Evolutionary conservation across 2,888 invertebrate genomes (phyloP), one percentile per base, ranked within the genome.

Genomic region (Campaea margaritaria): DNA sequence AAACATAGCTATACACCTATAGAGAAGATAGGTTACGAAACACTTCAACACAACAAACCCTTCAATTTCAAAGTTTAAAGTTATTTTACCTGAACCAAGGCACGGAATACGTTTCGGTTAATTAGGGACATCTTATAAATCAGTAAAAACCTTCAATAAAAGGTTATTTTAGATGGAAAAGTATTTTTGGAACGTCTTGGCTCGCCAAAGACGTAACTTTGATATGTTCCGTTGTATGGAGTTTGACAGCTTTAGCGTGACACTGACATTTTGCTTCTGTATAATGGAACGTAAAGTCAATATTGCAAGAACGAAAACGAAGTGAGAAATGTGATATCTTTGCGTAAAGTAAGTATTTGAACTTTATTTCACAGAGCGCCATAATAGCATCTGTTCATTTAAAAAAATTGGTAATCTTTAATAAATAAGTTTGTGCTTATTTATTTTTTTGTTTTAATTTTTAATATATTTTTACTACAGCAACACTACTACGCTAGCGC

Each of bases 61-160:
- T 11, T 14, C 7, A 54, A 54, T 43, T 51, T n/a, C n/a, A n/a
- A 11, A 45, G n/a, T 42, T 44, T 60, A 58, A 55, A 3, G 28
- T 36, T 51, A 70, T 62, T 57, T 65, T 85, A 92, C 92, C 91
- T 92, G 92, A 52, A 85, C 74, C 43, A 92, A 70, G 57, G 85
- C 80, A 64, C 91, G 86, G 68, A 86, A 83, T 69, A 90, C 72
- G 69, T 87, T 89, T 73, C 91, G 88, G 73, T 83, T 82, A 58
- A 92, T 85, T 52, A 90, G 73, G 58, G 91, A 89, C 92, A 92
- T 92, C 39, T 53, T 84, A 52, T 65, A 60, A 51, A 51, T 47
- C 21, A n/a, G 13, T 8, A 62, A 76, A n/a, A 75, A 73, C 71
- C 75, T 76, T 69, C 66, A 47, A 39, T 70, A 74, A 78, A 82